phyloP scores from a whole-genome alignment of 30 jellyfish, hydroid and myxozoan species.

The Phacellophora camtschatica region DNA sequence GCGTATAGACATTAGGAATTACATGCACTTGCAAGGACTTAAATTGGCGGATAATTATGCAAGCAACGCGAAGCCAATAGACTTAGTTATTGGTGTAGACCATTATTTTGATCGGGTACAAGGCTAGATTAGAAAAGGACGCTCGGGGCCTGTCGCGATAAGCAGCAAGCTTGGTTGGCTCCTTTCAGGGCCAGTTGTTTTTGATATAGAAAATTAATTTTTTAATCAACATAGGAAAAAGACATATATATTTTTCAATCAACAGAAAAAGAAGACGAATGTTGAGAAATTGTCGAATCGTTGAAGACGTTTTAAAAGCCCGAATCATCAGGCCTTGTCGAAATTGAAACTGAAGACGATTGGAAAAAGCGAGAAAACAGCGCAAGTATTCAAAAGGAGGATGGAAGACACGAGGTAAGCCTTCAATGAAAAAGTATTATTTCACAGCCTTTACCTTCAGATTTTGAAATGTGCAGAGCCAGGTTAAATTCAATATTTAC shows the following conservation, averaged over 20 bases:
- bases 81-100: slow-evolving; percentile 40
- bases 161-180: slow-evolving; percentile 69
- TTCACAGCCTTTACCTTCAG: slow-evolving; percentile 1
- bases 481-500: background rate
- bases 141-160: slow-evolving; percentile 52
- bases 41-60: background rate
- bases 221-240: no score
- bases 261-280: background rate
- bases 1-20: slow-evolving; percentile 2
- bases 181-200: slow-evolving; percentile 23
- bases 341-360: background rate
- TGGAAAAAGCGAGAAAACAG: background rate
- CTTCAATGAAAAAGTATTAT: background rate
- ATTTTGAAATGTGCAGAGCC: background rate
- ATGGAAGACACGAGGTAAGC: no score
- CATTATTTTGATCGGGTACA: slow-evolving; percentile 7
- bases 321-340: slow-evolving; percentile 25
- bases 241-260: no score
- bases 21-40: slow-evolving; percentile 37
- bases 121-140: slow-evolving; percentile 41
- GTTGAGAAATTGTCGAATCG: slow-evolving; percentile 36
- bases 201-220: no score
- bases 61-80: background rate
- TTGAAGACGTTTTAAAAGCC: slow-evolving; percentile 37
- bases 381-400: background rate